phyloP scores from a whole-genome alignment of 2,113 vertebrate genomes.

The Sorex araneus region DNA sequence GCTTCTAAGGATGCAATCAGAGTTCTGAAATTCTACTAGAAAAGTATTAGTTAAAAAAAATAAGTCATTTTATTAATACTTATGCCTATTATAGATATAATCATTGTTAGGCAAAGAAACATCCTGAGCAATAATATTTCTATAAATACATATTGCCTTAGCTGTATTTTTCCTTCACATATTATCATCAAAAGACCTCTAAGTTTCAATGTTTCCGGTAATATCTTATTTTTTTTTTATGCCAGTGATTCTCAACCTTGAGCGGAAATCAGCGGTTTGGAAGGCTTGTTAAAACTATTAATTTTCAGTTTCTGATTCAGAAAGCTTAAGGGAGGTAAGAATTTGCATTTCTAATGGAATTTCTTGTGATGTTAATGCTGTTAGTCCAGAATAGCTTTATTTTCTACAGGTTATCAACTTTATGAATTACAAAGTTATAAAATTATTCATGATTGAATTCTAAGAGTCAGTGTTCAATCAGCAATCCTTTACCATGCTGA shows the following conservation, averaged over 20 bases:
- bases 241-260: constrained; percentile 10
- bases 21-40: constrained; percentile 30
- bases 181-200: constrained; percentile 43
- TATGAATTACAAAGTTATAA: no score
- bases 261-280: constrained; percentile 2
- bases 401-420: no score
- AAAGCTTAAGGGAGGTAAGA: not conserved
- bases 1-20: constrained; percentile 65
- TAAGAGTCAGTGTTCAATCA: no score
- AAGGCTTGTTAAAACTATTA: not conserved
- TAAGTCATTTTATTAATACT: constrained; percentile 12
- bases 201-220: constrained; percentile 8
- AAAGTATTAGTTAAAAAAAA: constrained; percentile 75
- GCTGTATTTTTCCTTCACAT: not conserved
- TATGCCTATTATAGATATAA: constrained; percentile 22
- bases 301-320: constrained; percentile 38
- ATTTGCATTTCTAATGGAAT: constrained; percentile 3
- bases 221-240: constrained; percentile 48
- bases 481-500: no score
- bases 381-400: no score
- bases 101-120: constrained; percentile 37
- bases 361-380: not conserved
- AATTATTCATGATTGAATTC: no score
- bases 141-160: constrained; percentile 43
- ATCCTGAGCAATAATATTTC: constrained; percentile 57